These are phyloP conservation scores for Apodemia zela DNA, from an alignment of 2,888 invertebrate genomes.

Conservation along the genomic window DNA sequence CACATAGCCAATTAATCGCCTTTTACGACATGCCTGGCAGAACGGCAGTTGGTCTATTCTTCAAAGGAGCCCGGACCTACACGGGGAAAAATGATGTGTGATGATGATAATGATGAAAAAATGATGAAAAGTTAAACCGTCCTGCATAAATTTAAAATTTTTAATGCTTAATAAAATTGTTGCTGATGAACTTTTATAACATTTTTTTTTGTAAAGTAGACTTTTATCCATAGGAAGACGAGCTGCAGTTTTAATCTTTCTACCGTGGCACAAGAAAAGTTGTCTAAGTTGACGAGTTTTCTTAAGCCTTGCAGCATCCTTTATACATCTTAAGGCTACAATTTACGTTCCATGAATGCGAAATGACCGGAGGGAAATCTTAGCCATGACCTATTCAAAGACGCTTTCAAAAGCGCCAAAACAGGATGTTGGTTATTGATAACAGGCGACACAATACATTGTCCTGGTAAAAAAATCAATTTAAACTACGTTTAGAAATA, in stretches of 20 bases:
- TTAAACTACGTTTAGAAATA: background rate
- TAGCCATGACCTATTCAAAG: constrained; percentile 77
- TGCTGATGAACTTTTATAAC: too few relatives aligned
- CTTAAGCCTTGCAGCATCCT: constrained; percentile 71
- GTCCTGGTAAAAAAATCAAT: background rate
- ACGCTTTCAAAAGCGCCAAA: constrained; percentile 46
- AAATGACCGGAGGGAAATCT: constrained; percentile 81
- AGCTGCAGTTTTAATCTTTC: constrained; percentile 17
- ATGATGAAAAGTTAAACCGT: too few relatives aligned
- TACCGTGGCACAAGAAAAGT: constrained; percentile 2
- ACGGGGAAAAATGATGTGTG: too few relatives aligned
- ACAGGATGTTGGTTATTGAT: constrained; percentile 35
- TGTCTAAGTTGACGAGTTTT: constrained; percentile 60
- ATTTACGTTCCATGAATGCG: constrained; percentile 77
- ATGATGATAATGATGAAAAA: too few relatives aligned
- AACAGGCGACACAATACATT: background rate
- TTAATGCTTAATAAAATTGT: too few relatives aligned
- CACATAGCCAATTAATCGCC: too few relatives aligned
- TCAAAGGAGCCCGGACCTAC: too few relatives aligned
- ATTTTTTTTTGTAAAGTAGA: background rate
- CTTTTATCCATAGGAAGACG: constrained; percentile 40
- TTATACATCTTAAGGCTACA: constrained; percentile 77
- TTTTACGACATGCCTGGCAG: too few relatives aligned
- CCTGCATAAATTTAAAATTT: too few relatives aligned
- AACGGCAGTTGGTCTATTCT: too few relatives aligned